Conservation (phyloP, 2,888 invertebrate genomes). For the Orchestes rusci region DNA sequence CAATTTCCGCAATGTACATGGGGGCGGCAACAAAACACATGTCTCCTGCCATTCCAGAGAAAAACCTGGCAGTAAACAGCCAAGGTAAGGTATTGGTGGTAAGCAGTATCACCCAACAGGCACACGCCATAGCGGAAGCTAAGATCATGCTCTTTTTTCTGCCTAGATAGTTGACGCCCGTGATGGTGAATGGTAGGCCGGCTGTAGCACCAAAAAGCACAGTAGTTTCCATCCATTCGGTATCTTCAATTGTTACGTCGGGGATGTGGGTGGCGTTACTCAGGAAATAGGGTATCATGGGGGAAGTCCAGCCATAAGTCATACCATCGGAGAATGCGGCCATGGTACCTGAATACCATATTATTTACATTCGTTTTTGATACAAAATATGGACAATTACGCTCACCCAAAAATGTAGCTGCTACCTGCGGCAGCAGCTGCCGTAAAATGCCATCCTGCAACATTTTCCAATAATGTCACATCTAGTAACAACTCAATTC, state of each 20-base stretch:
- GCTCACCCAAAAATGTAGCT: slow-evolving; percentile 14
- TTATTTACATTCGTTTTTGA: too few species aligned
- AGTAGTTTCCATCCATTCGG: slow-evolving; percentile 33
- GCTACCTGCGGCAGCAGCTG: slow-evolving; percentile 12
- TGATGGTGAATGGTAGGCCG: slow-evolving; percentile 37
- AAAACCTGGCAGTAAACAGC: slow-evolving; percentile 22
- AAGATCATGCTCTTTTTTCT: slow-evolving; percentile 37
- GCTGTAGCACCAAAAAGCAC: slow-evolving; percentile 33
- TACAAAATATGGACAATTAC: background rate
- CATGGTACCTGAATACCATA: slow-evolving; percentile 40
- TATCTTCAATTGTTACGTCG: slow-evolving; percentile 32
- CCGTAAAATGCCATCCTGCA: slow-evolving; percentile 10
- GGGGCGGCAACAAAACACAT: slow-evolving; percentile 42
- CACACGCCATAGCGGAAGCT: slow-evolving; percentile 34
- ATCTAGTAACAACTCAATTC: too few species aligned
- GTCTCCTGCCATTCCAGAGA: slow-evolving; percentile 36
- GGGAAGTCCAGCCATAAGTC: slow-evolving; percentile 42
- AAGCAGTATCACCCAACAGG: slow-evolving; percentile 39
- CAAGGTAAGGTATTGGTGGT: slow-evolving; percentile 29
- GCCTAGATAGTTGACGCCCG: slow-evolving; percentile 35
- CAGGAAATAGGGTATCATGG: slow-evolving; percentile 38
- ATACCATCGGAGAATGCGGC: slow-evolving; percentile 43
- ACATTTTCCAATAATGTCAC: slow-evolving; percentile 7
- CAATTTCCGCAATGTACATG: slow-evolving; percentile 40
- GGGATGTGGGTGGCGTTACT: slow-evolving; percentile 35